Percentiles rank a stretch among this genome's conserved stretches.
These are phyloP conservation scores for Campoletis sonorensis DNA, from an alignment of 1,140 invertebrate species.

Conservation along the genomic window DNA sequence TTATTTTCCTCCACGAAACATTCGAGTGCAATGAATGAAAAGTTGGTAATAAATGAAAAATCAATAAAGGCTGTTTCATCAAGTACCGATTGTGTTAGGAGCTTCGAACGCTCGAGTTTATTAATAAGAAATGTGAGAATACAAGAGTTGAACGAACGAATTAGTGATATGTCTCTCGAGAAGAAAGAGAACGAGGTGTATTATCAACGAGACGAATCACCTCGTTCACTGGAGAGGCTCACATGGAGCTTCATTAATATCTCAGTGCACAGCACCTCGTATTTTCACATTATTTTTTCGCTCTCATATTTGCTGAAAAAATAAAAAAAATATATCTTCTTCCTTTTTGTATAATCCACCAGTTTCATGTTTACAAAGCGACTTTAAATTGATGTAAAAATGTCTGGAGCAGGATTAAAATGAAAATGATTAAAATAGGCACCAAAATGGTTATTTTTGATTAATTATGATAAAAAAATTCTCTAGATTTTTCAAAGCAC, in stretches of 20 bases:
- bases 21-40: neutral
- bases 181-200: neutral
- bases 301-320: neutral
- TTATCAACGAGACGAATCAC: conserved; percentile 11
- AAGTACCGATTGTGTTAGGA: conserved; percentile 8
- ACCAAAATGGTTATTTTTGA: too few relatives aligned
- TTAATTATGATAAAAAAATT: too few relatives aligned
- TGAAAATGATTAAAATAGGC: too few relatives aligned
- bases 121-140: conserved; percentile 2
- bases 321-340: neutral
- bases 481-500: too few relatives aligned
- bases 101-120: conserved; percentile 8
- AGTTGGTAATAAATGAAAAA: neutral
- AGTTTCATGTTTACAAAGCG: too few relatives aligned
- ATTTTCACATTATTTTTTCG: neutral
- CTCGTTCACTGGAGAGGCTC: neutral
- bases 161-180: conserved; percentile 15
- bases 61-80: conserved; percentile 4
- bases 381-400: too few relatives aligned
- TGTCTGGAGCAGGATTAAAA: too few relatives aligned
- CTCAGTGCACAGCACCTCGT: neutral
- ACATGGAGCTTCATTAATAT: conserved; percentile 18
- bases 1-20: neutral
- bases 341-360: too few relatives aligned
- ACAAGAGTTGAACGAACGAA: conserved; percentile 7